Percentiles rank a stretch among this genome's conserved stretches.
Evolutionary conservation across 2,888 invertebrate species (phyloP).

Genomic region (Synergus laeviventris): DNA sequence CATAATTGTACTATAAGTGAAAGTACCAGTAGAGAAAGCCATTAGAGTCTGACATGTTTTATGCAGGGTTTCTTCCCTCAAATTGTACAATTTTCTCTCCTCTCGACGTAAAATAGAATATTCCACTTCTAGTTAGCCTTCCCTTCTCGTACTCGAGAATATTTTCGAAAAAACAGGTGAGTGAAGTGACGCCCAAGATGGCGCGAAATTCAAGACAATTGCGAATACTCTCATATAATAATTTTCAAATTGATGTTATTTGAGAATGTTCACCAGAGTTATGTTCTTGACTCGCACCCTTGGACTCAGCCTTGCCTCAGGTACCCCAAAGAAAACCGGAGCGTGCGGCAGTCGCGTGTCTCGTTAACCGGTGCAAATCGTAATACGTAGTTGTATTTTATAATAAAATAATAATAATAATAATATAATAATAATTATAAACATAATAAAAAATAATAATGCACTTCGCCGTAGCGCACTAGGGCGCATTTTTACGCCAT

Average conservation of each 20-base stretch:
- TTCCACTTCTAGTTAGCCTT: not conserved
- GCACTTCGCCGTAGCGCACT: constrained; percentile 51
- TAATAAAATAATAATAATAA: constrained; percentile 53
- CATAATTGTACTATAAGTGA: too few relatives aligned
- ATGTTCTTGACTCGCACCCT: constrained; percentile 1
- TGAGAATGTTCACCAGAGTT: constrained; percentile 22
- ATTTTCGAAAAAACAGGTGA: constrained; percentile 21
- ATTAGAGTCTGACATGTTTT: too few relatives aligned
- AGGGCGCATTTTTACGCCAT: constrained; percentile 46
- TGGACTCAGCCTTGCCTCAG: constrained; percentile 37
- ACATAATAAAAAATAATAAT: constrained; percentile 49
- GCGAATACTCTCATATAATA: not conserved
- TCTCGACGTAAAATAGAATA: not conserved
- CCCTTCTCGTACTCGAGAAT: constrained; percentile 14
- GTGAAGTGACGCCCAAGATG: constrained; percentile 34
- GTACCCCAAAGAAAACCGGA: constrained; percentile 40
- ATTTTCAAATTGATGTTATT: not conserved
- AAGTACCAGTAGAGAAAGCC: too few relatives aligned
- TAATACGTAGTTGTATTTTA: constrained; percentile 38
- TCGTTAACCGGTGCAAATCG: constrained; percentile 37
- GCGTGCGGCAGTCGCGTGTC: constrained; percentile 37
- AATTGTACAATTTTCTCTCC: not conserved
- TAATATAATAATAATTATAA: constrained; percentile 47
- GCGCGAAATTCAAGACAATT: constrained; percentile 21
- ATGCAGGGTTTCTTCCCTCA: too few relatives aligned